Evolutionary conservation across 2,888 invertebrate species (phyloP).

Genomic region (Thymelicus lineola): DNA sequence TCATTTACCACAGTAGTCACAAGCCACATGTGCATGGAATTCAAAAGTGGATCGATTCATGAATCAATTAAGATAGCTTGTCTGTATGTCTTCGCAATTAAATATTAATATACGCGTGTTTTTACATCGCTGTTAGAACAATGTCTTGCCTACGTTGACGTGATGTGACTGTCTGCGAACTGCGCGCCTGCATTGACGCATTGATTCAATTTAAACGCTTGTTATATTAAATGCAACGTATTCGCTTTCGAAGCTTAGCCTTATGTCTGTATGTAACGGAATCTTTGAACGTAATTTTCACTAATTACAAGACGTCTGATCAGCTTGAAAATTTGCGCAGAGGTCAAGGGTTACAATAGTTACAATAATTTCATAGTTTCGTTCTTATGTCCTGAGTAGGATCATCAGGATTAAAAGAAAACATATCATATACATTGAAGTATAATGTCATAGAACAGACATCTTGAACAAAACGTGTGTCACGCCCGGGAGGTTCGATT

Average conservation of each 20-base stretch:
- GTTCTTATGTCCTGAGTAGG: no score
- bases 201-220: slow-evolving; percentile 13
- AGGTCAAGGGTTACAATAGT: no score
- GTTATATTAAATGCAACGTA: slow-evolving; percentile 6
- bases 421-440: no score
- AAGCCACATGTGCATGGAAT: slow-evolving; percentile 26
- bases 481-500: no score
- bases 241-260: neutral
- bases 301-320: no score
- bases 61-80: slow-evolving; percentile 43
- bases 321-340: no score
- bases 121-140: slow-evolving; percentile 35
- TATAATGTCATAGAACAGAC: no score
- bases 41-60: slow-evolving; percentile 39
- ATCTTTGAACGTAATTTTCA: no score
- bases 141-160: slow-evolving; percentile 41
- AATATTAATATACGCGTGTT: slow-evolving; percentile 46
- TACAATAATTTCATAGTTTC: no score
- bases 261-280: no score
- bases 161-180: slow-evolving; percentile 35
- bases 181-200: slow-evolving; percentile 3
- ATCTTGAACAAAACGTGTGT: no score
- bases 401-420: no score
- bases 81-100: slow-evolving; percentile 45
- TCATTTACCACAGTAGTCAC: slow-evolving; percentile 1